phyloP scores from a whole-genome alignment of 2,113 vertebrate genomes.

The Thermophis baileyi region DNA sequence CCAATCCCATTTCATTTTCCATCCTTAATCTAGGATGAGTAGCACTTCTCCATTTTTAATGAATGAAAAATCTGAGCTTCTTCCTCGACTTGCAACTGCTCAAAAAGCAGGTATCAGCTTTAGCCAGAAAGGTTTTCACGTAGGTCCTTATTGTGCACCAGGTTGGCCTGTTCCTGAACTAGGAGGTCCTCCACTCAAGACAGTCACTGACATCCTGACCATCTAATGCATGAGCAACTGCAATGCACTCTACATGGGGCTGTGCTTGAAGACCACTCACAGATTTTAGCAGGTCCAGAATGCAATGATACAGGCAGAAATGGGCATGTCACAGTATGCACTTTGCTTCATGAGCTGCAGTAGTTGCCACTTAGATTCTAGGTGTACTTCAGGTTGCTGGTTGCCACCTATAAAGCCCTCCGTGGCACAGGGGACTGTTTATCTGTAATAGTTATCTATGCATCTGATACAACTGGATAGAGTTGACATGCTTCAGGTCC shows the following conservation, averaged over 20 bases:
- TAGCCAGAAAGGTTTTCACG: not conserved
- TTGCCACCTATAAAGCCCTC: not conserved
- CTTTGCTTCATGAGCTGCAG: not conserved
- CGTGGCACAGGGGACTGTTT: not conserved
- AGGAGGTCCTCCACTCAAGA: not conserved
- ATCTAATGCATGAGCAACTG: not conserved
- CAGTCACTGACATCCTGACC: not conserved
- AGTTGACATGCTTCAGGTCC: not conserved
- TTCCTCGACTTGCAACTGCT: not conserved
- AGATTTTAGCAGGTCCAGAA: not conserved
- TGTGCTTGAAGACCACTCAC: not conserved
- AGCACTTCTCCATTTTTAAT: not conserved
- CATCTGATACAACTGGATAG: not conserved
- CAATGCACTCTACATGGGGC: not conserved
- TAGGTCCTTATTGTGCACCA: not conserved
- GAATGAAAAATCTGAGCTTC: not conserved
- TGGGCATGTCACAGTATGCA: not conserved
- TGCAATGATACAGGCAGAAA: not conserved
- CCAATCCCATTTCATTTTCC: not conserved
- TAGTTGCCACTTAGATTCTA: not conserved
- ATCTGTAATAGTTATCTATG: not conserved
- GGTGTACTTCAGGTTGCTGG: not conserved
- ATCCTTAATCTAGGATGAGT: not conserved
- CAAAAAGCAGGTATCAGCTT: not conserved
- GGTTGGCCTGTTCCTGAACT: not conserved